These are phyloP conservation scores for Calephelis perditalis DNA, from an alignment of 2,888 invertebrate species.

Conservation along the genomic window DNA sequence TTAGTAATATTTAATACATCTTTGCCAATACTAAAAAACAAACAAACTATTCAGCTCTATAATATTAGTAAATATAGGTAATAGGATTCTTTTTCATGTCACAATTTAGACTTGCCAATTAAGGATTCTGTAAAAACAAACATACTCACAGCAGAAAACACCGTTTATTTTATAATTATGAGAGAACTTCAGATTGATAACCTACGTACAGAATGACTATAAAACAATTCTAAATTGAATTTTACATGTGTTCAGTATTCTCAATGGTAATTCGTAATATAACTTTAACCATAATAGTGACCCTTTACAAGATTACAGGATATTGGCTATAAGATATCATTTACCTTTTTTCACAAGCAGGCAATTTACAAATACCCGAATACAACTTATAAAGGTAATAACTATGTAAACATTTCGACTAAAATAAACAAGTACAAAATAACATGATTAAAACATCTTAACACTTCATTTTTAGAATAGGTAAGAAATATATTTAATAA, in stretches of 20 bases:
- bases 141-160: slow-evolving; percentile 74
- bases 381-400: slow-evolving; percentile 59
- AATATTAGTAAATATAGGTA: neutral
- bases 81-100: too few relatives aligned
- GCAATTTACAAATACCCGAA: slow-evolving; percentile 51
- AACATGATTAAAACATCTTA: slow-evolving; percentile 61
- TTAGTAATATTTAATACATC: too few relatives aligned
- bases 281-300: slow-evolving; percentile 39
- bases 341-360: slow-evolving; percentile 30
- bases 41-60: neutral
- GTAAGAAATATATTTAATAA: too few relatives aligned
- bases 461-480: slow-evolving; percentile 4
- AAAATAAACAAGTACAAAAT: slow-evolving; percentile 67
- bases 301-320: slow-evolving; percentile 70
- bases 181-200: slow-evolving; percentile 79
- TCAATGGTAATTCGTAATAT: slow-evolving; percentile 56
- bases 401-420: slow-evolving; percentile 68
- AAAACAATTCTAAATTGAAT: slow-evolving; percentile 76
- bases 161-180: slow-evolving; percentile 80
- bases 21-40: too few relatives aligned
- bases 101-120: too few relatives aligned
- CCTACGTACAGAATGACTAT: slow-evolving; percentile 78
- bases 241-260: slow-evolving; percentile 61
- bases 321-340: slow-evolving; percentile 57
- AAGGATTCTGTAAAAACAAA: slow-evolving; percentile 32